Base-by-base conservation (phyloP, 2,113 vertebrate genomes). In the Phaethon lepturus region DNA sequence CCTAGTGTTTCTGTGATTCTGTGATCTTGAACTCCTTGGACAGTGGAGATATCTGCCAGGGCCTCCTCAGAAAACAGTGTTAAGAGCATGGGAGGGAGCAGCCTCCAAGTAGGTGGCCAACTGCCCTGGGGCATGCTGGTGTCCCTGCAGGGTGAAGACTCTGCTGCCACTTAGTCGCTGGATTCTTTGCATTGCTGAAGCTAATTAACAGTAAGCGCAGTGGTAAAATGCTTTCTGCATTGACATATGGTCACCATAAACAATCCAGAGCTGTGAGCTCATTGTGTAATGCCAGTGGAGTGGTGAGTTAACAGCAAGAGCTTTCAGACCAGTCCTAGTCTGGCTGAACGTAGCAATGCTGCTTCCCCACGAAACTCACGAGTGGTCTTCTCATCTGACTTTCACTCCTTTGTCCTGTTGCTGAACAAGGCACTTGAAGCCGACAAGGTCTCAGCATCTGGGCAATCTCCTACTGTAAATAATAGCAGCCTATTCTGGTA, bases 241-340 rank as follows among this genome's bases (percentile, higher is more conserved):
- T n/a, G 68, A 59, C 44, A 45, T 44, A 40, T 40, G 69, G 74
- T 56, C 64, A 71, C 64, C 7, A 2, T 25, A 77, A 92, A 64
- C 50, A 52, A 28, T 42, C 68, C 35, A 66, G 82, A 87, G 45
- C 38, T 11, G 20, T 55, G 49, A 87, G 53, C 80, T 73, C 58
- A 26, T n/a, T 8, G 29, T 0, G 1, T 0, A 1, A 38, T 71
- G 76, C 52, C 3, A 5, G 19, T 2, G 1, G 42, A 3, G 2
- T 1, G 3, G 9, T 38, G 58, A 58, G 56, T 58, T 53, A 63
- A 59, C 10, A 56, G 63, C 40, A 42, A 89, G 69, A 52, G 40
- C 69, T 88, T 89, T 74, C 59, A 63, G 3, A 7, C 83, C 28
- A 40, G 13, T 58, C 31, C 35, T 62, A 50, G 11, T 64, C 56